phyloP scores from a whole-genome alignment of 2,888 invertebrate species.

The Drosophila hamatofila region DNA sequence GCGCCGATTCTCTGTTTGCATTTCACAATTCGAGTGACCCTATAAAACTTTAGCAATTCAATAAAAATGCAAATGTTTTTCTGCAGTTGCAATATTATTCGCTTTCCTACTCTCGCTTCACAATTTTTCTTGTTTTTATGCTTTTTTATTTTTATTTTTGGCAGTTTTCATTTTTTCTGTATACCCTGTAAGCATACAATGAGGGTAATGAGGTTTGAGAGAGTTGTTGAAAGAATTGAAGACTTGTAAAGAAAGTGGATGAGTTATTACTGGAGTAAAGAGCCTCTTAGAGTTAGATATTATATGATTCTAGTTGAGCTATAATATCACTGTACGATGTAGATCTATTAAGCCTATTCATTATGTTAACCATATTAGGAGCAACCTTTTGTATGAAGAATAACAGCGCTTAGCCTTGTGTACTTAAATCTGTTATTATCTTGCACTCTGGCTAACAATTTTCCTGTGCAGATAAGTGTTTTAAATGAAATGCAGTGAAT shows the following conservation, averaged over 20 bases:
- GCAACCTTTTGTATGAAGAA: background rate
- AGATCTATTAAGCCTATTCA: background rate
- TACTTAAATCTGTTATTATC: background rate
- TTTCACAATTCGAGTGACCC: constrained; percentile 46
- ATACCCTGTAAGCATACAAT: constrained; percentile 18
- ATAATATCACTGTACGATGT: background rate
- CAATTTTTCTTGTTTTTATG: background rate
- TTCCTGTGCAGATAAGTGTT: background rate
- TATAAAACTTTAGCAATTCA: constrained; percentile 75
- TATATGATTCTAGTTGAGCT: background rate
- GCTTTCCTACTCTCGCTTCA: constrained; percentile 13
- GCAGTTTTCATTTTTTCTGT: constrained; percentile 47
- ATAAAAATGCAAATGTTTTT: constrained; percentile 77
- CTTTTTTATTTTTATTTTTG: constrained; percentile 39
- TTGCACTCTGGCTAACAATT: background rate
- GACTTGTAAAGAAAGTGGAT: background rate
- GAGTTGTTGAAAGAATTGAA: background rate
- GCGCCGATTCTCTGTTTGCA: constrained; percentile 15
- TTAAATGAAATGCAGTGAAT: background rate
- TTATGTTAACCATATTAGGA: background rate
- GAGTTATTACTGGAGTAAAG: too few relatives aligned
- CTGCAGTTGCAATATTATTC: constrained; percentile 49
- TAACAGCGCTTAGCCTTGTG: background rate
- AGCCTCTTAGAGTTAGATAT: background rate
- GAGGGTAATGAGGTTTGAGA: background rate